These are phyloP conservation scores for Psittacula cyanocephala DNA, from an alignment of 2,113 vertebrate species.

Conservation along the genomic window DNA sequence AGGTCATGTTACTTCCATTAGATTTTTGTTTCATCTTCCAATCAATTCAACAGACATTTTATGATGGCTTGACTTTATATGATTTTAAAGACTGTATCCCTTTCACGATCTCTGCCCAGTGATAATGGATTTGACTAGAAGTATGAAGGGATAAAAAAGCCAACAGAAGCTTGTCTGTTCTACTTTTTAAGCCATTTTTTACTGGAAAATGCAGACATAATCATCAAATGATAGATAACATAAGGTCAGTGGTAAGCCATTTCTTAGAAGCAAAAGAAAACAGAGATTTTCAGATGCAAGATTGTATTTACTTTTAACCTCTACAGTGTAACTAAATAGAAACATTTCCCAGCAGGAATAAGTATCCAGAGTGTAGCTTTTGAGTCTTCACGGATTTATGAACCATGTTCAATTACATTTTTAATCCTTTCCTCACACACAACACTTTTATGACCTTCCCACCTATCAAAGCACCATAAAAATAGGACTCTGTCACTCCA, in stretches of 20 bases:
- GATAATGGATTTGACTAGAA: conserved; percentile 45
- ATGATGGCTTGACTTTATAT: conserved; percentile 30
- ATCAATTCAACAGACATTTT: conserved; percentile 50
- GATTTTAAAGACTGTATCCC: conserved; percentile 54
- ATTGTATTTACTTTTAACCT: background rate
- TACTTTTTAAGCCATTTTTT: background rate
- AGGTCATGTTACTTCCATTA: conserved; percentile 62
- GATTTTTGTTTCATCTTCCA: conserved; percentile 62
- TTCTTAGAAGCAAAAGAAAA: background rate
- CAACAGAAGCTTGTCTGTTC: background rate
- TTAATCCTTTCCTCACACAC: background rate
- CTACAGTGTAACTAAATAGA: background rate
- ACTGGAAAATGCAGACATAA: background rate
- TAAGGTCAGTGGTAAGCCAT: background rate
- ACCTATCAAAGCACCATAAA: background rate
- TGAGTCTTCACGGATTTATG: background rate
- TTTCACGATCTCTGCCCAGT: conserved; percentile 50
- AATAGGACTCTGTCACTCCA: background rate
- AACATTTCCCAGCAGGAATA: conserved; percentile 11
- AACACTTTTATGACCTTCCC: background rate
- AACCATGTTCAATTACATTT: background rate
- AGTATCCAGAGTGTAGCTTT: background rate
- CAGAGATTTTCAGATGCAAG: background rate
- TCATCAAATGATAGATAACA: background rate
- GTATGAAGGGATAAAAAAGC: background rate